phyloP scores from a whole-genome alignment of 2,797 vertebrate genomes.

The Decapterus maruadsi region DNA sequence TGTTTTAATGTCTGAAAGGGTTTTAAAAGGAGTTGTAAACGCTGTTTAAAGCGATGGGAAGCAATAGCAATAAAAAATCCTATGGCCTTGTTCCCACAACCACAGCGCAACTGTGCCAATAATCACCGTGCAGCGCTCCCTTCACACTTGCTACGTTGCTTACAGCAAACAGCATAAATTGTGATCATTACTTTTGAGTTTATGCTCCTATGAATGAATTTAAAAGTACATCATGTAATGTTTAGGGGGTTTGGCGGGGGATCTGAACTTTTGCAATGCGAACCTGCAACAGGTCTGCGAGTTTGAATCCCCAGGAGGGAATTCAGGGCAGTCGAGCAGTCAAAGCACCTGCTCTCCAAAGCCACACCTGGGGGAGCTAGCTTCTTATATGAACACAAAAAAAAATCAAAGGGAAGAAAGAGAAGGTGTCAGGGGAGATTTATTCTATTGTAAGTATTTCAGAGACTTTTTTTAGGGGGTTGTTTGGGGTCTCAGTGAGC shows the following conservation, averaged over 20 bases:
- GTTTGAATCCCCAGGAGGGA: slow-evolving; percentile 46
- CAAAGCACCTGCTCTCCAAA: slow-evolving; percentile 36
- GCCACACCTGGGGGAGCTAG: slow-evolving; percentile 27
- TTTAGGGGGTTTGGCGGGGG: slow-evolving; percentile 21
- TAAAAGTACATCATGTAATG: slow-evolving; percentile 4
- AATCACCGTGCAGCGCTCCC: slow-evolving; percentile 36
- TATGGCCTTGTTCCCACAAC: slow-evolving; percentile 66
- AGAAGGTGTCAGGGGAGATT: slow-evolving; percentile 59
- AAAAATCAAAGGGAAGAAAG: slow-evolving; percentile 46
- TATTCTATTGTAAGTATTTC: slow-evolving; percentile 70
- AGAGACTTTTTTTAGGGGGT: slow-evolving; percentile 68
- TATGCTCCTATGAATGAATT: slow-evolving; percentile 23
- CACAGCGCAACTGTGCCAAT: slow-evolving; percentile 62
- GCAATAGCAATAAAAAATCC: slow-evolving; percentile 72
- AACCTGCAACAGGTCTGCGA: slow-evolving; percentile 7
- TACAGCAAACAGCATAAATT: slow-evolving; percentile 42
- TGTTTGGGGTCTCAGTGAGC: slow-evolving; percentile 66
- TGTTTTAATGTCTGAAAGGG: slow-evolving; percentile 66
- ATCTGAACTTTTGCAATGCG: slow-evolving; percentile 17
- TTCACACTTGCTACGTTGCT: slow-evolving; percentile 36
- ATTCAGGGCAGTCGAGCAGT: slow-evolving; percentile 45
- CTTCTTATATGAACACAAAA: slow-evolving; percentile 41
- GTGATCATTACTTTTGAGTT: slow-evolving; percentile 24
- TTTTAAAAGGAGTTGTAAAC: slow-evolving; percentile 71
- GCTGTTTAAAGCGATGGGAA: slow-evolving; percentile 69